phyloP scores from a whole-genome alignment of 2,888 invertebrate species.

The Subacronicta megacephala region DNA sequence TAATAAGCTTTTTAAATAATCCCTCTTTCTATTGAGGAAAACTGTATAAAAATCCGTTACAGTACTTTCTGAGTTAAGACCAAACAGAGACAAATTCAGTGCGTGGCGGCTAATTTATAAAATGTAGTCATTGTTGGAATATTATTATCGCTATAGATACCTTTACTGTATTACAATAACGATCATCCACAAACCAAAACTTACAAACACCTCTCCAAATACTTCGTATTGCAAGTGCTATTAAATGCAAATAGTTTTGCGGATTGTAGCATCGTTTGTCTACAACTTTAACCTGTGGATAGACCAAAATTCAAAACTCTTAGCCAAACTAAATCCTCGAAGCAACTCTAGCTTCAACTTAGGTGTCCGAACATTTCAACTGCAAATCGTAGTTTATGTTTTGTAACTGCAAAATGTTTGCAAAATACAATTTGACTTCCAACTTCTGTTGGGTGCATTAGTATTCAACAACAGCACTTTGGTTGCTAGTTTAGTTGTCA shows the following conservation, averaged over 20 bases:
- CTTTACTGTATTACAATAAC: not conserved
- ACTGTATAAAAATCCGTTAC: too few species aligned
- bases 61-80: too few species aligned
- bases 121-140: not conserved
- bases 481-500: conserved; percentile 10
- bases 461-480: conserved; percentile 19
- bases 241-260: not conserved
- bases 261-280: conserved; percentile 6
- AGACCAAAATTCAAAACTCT: not conserved
- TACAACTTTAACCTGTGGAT: not conserved
- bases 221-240: not conserved
- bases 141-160: too few species aligned
- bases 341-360: conserved; percentile 6
- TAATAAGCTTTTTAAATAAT: too few species aligned
- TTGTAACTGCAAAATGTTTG: conserved; percentile 13
- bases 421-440: conserved; percentile 14
- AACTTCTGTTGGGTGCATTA: conserved; percentile 18
- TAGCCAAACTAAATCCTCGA: conserved; percentile 2
- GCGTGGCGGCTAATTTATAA: too few species aligned
- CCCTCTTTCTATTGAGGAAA: too few species aligned
- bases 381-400: conserved; percentile 13
- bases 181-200: not conserved
- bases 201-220: not conserved
- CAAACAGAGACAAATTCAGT: too few species aligned
- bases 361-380: conserved; percentile 12